Percentiles rank a stretch among this genome's conserved stretches.
Evolutionary conservation across 1,140 invertebrate species (phyloP).

Genomic region (Drosophila ironensis): DNA sequence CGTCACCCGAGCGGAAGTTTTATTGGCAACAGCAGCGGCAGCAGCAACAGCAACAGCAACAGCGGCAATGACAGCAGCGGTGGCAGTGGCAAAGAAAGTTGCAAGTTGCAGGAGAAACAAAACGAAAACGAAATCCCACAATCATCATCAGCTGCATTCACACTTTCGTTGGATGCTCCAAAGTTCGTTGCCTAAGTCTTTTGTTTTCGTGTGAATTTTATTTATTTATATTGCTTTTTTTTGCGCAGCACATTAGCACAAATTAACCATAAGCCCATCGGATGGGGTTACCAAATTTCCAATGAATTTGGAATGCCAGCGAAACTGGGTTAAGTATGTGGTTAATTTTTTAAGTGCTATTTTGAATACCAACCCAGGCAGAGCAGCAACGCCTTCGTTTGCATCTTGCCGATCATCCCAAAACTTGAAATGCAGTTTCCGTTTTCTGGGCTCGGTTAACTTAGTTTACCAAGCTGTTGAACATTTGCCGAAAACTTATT

Average conservation of each 20-base stretch:
- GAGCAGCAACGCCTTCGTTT: constrained; percentile 53
- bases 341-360: constrained; percentile 22
- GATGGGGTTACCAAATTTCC: constrained; percentile 44
- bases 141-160: constrained; percentile 24
- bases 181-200: constrained; percentile 77
- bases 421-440: constrained; percentile 33
- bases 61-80: constrained; percentile 22
- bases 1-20: constrained; percentile 42
- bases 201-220: constrained; percentile 45
- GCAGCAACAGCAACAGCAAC: too few relatives aligned
- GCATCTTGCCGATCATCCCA: constrained; percentile 50
- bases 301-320: background rate
- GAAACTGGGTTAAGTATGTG: constrained; percentile 47
- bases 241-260: constrained; percentile 56
- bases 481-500: constrained; percentile 39
- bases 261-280: constrained; percentile 41
- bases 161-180: constrained; percentile 6
- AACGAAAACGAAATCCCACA: background rate
- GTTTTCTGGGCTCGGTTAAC: too few relatives aligned
- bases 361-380: constrained; percentile 64
- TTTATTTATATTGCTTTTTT: constrained; percentile 4
- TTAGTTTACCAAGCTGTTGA: constrained; percentile 15
- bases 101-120: constrained; percentile 10
- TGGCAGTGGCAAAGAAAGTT: constrained; percentile 5
- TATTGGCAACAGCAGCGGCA: constrained; percentile 10